Conservation (phyloP, 1,140 invertebrate genomes). For the Eriosoma lanigerum region DNA sequence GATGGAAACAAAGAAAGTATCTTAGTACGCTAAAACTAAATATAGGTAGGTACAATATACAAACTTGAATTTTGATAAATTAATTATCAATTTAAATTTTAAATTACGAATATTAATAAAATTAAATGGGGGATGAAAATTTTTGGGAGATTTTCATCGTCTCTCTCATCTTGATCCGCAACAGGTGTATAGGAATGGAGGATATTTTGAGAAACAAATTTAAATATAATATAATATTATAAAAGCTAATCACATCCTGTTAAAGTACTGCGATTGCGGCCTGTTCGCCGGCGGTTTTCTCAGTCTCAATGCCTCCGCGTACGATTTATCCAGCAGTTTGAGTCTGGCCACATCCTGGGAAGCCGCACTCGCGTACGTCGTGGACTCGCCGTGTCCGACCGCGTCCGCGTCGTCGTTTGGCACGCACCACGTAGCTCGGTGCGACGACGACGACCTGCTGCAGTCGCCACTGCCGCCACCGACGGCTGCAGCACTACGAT, state of each 20-base stretch:
- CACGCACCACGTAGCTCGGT: slow-evolving; percentile 56
- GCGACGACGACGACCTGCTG: slow-evolving; percentile 52
- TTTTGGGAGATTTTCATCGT: background rate
- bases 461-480: background rate
- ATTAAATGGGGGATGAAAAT: background rate
- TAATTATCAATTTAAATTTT: slow-evolving; percentile 27
- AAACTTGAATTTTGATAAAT: slow-evolving; percentile 1
- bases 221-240: background rate
- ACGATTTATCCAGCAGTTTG: slow-evolving; percentile 76
- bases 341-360: slow-evolving; percentile 79
- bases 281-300: slow-evolving; percentile 29
- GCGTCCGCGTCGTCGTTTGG: background rate
- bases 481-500: background rate
- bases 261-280: slow-evolving; percentile 27
- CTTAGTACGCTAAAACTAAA: background rate
- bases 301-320: slow-evolving; percentile 73
- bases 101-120: slow-evolving; percentile 11
- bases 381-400: background rate
- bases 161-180: no score
- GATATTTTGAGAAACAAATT: slow-evolving; percentile 33
- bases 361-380: slow-evolving; percentile 58
- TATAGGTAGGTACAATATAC: background rate
- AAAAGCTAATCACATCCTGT: background rate
- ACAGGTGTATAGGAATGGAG: slow-evolving; percentile 27
- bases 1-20: background rate